These are phyloP conservation scores for Nycteola revayana DNA, from an alignment of 2,888 invertebrate genomes.

Conservation along the genomic window DNA sequence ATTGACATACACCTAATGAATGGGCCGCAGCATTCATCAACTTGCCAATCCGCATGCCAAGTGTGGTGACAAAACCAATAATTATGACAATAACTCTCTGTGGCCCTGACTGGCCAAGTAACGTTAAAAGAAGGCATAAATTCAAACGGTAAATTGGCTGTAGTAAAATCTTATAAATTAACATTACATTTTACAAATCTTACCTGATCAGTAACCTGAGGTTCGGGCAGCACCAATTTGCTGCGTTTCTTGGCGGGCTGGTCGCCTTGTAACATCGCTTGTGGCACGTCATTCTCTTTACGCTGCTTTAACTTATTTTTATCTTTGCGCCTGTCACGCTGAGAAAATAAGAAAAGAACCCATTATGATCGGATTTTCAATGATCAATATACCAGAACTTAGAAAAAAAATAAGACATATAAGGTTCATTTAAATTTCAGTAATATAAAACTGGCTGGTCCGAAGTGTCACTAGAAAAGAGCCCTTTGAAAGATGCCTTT, in stretches of 20 bases:
- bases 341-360: constrained; percentile 44
- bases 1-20: too few species aligned
- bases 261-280: constrained; percentile 92
- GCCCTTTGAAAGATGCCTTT: too few species aligned
- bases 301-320: constrained; percentile 97
- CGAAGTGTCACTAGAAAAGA: too few species aligned
- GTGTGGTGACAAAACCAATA: background rate
- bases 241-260: constrained; percentile 96
- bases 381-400: too few species aligned
- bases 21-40: too few species aligned
- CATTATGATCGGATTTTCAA: too few species aligned
- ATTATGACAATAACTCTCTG: background rate
- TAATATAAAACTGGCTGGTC: too few species aligned
- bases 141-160: background rate
- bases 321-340: constrained; percentile 96
- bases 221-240: constrained; percentile 97
- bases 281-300: constrained; percentile 97
- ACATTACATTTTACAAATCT: background rate
- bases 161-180: background rate
- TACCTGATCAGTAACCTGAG: constrained; percentile 96
- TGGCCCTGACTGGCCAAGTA: too few species aligned
- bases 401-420: too few species aligned
- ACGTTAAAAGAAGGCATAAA: background rate
- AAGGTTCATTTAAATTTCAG: too few species aligned
- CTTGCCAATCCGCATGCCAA: too few species aligned